Evolutionary conservation across 2,888 invertebrate genomes (phyloP).

Genomic region (Melinaea menophilus): DNA sequence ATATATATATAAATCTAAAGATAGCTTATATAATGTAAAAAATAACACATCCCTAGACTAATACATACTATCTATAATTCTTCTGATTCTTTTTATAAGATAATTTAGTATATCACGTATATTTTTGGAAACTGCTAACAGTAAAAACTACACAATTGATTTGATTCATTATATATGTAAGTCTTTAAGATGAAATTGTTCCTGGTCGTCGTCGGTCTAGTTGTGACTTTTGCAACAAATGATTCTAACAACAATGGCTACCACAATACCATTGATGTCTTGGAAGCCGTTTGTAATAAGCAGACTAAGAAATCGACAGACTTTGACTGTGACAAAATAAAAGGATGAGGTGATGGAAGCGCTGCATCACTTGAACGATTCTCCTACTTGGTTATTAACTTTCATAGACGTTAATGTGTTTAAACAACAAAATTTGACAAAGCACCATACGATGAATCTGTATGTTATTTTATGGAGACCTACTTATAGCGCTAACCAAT

Average conservation of each 20-base stretch:
- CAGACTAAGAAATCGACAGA: constrained; percentile 36
- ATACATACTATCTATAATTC: too few species aligned
- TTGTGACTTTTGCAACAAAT: constrained; percentile 15
- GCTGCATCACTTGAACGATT: constrained; percentile 34
- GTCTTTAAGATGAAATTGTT: constrained; percentile 13
- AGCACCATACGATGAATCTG: background rate
- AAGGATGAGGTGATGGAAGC: constrained; percentile 33
- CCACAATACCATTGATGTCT: constrained; percentile 39
- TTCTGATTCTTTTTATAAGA: too few species aligned
- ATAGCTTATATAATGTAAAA: too few species aligned
- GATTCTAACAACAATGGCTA: constrained; percentile 35
- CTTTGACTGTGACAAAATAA: constrained; percentile 41
- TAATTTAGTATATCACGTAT: too few species aligned
- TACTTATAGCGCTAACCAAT: constrained; percentile 28
- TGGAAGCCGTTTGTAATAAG: constrained; percentile 37
- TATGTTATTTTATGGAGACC: background rate
- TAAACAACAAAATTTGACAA: background rate
- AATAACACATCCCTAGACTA: too few species aligned
- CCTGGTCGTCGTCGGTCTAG: constrained; percentile 16
- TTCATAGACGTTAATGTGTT: too few species aligned
- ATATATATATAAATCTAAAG: too few species aligned
- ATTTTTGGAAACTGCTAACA: background rate
- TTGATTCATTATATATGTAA: too few species aligned
- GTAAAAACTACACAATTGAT: background rate
- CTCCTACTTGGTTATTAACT: constrained; percentile 32